Base-by-base conservation (phyloP, 2,113 vertebrate species). In the Ancistrus triradiatus region DNA sequence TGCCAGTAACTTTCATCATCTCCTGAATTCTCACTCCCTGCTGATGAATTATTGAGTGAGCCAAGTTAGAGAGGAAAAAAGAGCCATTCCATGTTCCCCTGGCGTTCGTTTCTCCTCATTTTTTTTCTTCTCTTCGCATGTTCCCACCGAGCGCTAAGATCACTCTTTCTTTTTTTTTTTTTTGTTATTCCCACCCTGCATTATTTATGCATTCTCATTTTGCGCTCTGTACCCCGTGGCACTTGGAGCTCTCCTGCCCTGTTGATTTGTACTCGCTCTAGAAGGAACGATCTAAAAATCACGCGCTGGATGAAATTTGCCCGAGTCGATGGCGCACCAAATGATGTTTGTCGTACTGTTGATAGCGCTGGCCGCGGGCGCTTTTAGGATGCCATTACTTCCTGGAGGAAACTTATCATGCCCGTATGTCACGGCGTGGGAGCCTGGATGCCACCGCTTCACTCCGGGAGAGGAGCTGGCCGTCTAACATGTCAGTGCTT, bases 201-300 rank as follows among this genome's bases (percentile, higher is more conserved):
- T 85, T 87, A 87, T 87, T 87, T 83, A 85, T 83, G 72, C 81
- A 78, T 80, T 80, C 84, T 87, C 81, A 84, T 84, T 85, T 83
- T 83, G 84, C 79, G 82, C 84, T 74, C 79, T 77, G 74, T 76
- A 74, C 82, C 82, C 81, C 66, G 74, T 81, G 83, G 85, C 85
- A 76, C 77, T 72, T 73, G 70, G 75, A 60, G 74, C 75, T 80
- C 74, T 72, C 73, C 53, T 74, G 79, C 80, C 72, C 70, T 74
- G 64, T 81, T 74, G 18, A 38, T 75, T 77, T 68, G 9, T 67
- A 68, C 65, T 49, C 67, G 74, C 44, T 64, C 69, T 63, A 65
- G 58, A 70, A 70, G 75, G 75, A 13, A 13, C 38, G 56, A 22
- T 52, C n/a, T 58, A 43, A 42, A 27, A 58, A 42, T 58, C 40